Evolutionary conservation across 2,797 vertebrate species (phyloP).

Genomic region (Megalops cyprinoides): DNA sequence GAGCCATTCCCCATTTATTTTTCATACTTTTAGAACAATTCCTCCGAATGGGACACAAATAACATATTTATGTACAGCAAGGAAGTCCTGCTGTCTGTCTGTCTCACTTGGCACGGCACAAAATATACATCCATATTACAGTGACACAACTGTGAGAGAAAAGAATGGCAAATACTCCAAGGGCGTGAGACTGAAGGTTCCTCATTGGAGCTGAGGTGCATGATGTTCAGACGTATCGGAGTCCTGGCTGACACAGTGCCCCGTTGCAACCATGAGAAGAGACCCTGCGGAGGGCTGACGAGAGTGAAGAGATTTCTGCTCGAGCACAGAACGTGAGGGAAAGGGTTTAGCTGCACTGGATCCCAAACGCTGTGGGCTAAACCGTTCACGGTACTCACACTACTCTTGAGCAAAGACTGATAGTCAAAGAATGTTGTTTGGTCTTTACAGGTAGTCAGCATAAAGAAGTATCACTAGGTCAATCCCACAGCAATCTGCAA

Average conservation of each 20-base stretch:
- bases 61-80: conserved; percentile 37
- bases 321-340: neutral
- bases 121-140: conserved; percentile 18
- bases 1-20: conserved; percentile 35
- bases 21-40: conserved; percentile 36
- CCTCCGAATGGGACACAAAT: conserved; percentile 39
- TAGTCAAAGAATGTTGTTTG: too few relatives aligned
- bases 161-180: conserved; percentile 3
- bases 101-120: neutral
- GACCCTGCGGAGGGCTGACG: neutral
- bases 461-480: too few relatives aligned
- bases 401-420: too few relatives aligned
- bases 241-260: neutral
- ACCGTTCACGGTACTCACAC: conserved; percentile 17
- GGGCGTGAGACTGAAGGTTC: neutral
- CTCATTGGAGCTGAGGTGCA: neutral
- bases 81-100: conserved; percentile 19
- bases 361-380: neutral
- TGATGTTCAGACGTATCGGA: too few relatives aligned
- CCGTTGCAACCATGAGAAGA: too few relatives aligned
- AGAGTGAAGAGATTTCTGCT: neutral
- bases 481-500: too few relatives aligned
- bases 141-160: neutral
- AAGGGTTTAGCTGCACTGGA: conserved; percentile 15
- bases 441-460: too few relatives aligned